Conservation (phyloP, 2,113 vertebrate species). For the Raja brachyura region DNA sequence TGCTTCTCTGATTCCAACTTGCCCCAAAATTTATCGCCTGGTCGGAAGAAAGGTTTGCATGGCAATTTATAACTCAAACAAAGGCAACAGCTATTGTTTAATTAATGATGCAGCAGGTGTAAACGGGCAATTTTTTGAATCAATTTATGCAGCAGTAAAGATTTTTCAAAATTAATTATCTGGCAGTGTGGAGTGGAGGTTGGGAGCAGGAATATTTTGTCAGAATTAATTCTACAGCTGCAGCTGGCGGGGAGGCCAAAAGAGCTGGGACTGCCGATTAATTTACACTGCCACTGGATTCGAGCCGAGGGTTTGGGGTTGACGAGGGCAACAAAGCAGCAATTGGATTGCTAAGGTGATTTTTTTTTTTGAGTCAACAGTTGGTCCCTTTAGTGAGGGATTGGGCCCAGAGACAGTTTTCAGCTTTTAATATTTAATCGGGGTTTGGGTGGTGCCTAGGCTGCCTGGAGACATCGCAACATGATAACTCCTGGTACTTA, state of each 20-base stretch:
- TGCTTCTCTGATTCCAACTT: not conserved
- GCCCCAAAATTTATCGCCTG: not conserved
- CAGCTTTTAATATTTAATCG: not conserved
- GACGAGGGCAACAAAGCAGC: not conserved
- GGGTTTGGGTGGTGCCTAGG: too few species aligned
- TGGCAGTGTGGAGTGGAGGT: not conserved
- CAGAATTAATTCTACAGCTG: not conserved
- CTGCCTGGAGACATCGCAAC: too few species aligned
- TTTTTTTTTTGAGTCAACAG: not conserved
- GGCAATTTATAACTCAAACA: not conserved
- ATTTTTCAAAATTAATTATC: not conserved
- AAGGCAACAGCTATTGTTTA: not conserved
- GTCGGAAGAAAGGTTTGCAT: not conserved
- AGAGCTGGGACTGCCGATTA: not conserved
- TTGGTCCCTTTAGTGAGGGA: not conserved
- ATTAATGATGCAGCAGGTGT: not conserved
- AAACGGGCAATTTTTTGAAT: not conserved
- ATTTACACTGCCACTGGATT: not conserved
- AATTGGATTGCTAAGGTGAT: too few species aligned
- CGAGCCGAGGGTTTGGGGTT: not conserved
- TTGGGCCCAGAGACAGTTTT: not conserved
- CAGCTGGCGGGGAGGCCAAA: not conserved
- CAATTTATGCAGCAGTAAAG: not conserved
- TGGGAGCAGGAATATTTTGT: not conserved
- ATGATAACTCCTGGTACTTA: too few species aligned